These are phyloP conservation scores for Idaea biselata DNA, from an alignment of 2,888 invertebrate genomes.

Conservation along the genomic window DNA sequence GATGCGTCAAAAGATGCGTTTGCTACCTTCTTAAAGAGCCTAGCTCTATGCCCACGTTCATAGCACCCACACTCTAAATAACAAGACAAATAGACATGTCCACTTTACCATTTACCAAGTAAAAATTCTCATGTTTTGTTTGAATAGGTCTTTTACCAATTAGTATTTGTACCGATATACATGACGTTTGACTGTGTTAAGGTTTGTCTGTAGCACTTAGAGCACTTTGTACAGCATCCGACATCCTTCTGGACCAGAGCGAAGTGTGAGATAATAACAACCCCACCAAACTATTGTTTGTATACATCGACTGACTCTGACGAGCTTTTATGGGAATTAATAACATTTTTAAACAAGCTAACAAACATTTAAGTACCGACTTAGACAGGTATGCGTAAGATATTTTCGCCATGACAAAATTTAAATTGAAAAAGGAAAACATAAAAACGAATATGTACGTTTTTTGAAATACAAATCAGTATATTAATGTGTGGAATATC, in stretches of 20 bases:
- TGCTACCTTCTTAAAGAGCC: slow-evolving; percentile 55
- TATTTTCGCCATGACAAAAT: slow-evolving; percentile 24
- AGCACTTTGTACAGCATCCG: slow-evolving; percentile 56
- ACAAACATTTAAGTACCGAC: not conserved
- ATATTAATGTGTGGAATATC: slow-evolving; percentile 35
- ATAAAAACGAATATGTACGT: slow-evolving; percentile 21
- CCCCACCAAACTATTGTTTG: slow-evolving; percentile 58
- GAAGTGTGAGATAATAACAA: slow-evolving; percentile 57
- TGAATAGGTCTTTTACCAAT: slow-evolving; percentile 79
- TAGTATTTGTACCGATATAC: slow-evolving; percentile 76
- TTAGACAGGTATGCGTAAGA: slow-evolving; percentile 11
- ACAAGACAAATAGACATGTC: slow-evolving; percentile 75
- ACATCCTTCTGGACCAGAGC: slow-evolving; percentile 44
- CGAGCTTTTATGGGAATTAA: slow-evolving; percentile 38
- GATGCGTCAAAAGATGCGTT: slow-evolving; percentile 41
- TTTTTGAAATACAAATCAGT: slow-evolving; percentile 40
- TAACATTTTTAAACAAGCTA: not conserved
- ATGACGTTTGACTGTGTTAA: slow-evolving; percentile 55
- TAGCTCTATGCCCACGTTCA: slow-evolving; percentile 58
- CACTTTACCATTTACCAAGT: slow-evolving; percentile 78
- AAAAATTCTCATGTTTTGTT: slow-evolving; percentile 77
- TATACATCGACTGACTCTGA: slow-evolving; percentile 51
- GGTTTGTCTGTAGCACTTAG: slow-evolving; percentile 59
- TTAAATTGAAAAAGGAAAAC: slow-evolving; percentile 41
- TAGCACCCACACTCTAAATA: slow-evolving; percentile 77